phyloP scores from a whole-genome alignment of 2,797 vertebrate species.

The Gymnoscopelus braueri region DNA sequence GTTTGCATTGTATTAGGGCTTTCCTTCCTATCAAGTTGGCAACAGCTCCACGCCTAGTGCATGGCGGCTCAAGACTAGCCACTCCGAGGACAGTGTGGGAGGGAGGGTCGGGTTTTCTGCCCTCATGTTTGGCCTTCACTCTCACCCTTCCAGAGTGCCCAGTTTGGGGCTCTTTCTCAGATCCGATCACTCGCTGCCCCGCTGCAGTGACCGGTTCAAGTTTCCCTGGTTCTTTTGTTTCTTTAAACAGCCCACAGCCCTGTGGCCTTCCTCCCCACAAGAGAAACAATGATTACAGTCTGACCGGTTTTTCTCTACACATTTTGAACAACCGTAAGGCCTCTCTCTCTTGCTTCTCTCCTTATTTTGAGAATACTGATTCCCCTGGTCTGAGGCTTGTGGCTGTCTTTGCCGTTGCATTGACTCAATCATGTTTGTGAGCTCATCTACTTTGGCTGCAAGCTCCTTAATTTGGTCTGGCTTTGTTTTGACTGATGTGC shows the following conservation, averaged over 20 bases:
- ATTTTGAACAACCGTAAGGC: conserved; percentile 5
- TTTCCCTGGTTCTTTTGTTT: conserved; percentile 12
- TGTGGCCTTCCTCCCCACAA: conserved; percentile 15
- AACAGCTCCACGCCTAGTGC: not conserved
- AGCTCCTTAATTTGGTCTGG: not conserved
- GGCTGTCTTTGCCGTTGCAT: not conserved
- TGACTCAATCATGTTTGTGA: not conserved
- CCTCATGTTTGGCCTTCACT: not conserved
- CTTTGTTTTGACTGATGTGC: not conserved
- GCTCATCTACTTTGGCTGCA: not conserved
- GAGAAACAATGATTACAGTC: conserved; percentile 11
- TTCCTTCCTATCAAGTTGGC: not conserved
- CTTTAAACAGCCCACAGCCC: conserved; percentile 14
- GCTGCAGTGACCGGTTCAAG: not conserved
- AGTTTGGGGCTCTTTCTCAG: not conserved
- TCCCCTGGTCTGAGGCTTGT: not conserved
- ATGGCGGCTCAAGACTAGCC: not conserved
- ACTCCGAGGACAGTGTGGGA: not conserved
- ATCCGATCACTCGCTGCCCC: conserved; percentile 8
- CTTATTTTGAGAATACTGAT: not conserved
- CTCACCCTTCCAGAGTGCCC: too few relatives aligned
- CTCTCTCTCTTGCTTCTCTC: not conserved
- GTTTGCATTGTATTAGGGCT: not conserved
- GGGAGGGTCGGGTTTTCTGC: not conserved
- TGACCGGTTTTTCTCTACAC: not conserved